Conservation (phyloP, 2,797 vertebrate genomes). For the Pterois miles region DNA sequence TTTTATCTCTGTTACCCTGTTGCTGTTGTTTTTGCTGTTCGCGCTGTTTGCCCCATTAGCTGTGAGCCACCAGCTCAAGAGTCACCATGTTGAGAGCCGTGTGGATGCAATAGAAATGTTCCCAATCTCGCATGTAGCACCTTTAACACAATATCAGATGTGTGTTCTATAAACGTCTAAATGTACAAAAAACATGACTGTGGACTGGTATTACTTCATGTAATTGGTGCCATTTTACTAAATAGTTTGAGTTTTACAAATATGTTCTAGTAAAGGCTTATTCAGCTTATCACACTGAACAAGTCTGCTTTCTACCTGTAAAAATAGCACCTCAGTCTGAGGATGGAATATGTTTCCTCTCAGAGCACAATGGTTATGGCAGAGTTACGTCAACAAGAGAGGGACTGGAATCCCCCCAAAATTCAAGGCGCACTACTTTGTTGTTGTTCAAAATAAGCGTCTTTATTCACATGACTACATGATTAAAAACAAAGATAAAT, state of each 20-base stretch:
- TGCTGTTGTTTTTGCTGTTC: no score
- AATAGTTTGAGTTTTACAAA: not conserved
- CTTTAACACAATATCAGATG: not conserved
- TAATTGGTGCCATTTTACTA: not conserved
- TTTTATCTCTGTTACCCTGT: no score
- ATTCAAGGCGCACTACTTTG: constrained; percentile 8
- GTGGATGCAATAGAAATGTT: no score
- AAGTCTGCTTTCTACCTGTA: constrained; percentile 30
- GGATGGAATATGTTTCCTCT: constrained; percentile 48
- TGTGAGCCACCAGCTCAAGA: no score
- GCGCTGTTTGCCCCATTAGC: not conserved
- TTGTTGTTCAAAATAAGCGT: not conserved
- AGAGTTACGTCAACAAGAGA: constrained; percentile 43
- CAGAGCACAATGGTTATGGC: constrained; percentile 47
- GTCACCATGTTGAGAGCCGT: no score
- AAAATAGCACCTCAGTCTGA: constrained; percentile 51
- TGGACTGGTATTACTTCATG: not conserved
- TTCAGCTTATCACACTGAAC: not conserved
- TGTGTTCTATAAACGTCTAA: not conserved
- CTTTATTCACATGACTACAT: not conserved
- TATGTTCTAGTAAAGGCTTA: not conserved
- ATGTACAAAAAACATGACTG: not conserved
- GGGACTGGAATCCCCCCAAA: constrained; percentile 51
- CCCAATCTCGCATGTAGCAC: not conserved
- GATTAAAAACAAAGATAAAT: not conserved